Evolutionary conservation across 2,113 vertebrate genomes (phyloP), one percentile per base, ranked within the genome.

Genomic region (Atlantisia rogersi): DNA sequence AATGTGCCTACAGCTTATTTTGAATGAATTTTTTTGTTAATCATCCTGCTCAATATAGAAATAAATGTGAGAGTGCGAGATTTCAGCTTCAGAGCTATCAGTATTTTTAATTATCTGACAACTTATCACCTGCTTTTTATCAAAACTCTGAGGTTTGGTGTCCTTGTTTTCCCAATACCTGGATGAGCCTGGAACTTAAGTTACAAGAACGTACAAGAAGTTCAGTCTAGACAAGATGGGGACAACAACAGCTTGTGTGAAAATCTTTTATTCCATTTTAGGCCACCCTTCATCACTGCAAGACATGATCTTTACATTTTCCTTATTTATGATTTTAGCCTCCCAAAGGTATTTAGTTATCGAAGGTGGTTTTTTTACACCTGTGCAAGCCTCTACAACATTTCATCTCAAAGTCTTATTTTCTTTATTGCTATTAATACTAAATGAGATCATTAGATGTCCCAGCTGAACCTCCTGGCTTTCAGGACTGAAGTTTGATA

Each of bases 381-480:
- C 32, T 73, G 16, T 50, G 74, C 24, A 70, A 82, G 25, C 15
- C 17, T 52, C 68, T 62, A 7, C 0, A 0, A 46, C 4, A 12
- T 89, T 86, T 94, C 0, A 0, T 62, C n/a, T 89, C 48, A 26
- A 15, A 59, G n/a, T 64, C 44, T 52, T 69, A 32, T 58, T 81
- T 92, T 95, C 42, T 83, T 88, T 58, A 44, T 50, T 18, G 44
- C 39, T 88, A 52, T 68, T 86, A 82, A 60, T 64, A 71, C 9
- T 76, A 53, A 82, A 60, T 62, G 73, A 80, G 52, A 69, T 82
- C 37, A 83, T 77, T 81, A 86, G 40, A 78, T 82, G 31, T 62
- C 32, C 31, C 71, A 70, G 56, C 40, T 88, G 82, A 95, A 79
- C 82, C 58, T 90, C 35, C 69, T 86, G 79, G 71, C 69, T 95